A percentile compares a stretch with the other conserved stretches of the same genome.
Evolutionary conservation across 2,888 invertebrate genomes (phyloP).

Genomic region (Electrophaes corylata): DNA sequence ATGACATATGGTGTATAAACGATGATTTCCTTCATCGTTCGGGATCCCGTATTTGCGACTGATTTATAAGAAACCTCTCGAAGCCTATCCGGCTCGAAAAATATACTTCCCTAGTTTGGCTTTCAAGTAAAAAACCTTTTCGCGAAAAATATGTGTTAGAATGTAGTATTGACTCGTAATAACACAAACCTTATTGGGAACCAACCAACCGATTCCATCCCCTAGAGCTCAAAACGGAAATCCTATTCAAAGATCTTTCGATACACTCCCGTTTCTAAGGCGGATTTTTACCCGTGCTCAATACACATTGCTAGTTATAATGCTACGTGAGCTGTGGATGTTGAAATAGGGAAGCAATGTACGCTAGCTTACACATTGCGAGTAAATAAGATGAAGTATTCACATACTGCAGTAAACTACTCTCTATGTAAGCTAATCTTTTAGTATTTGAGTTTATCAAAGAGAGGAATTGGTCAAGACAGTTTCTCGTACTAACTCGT

Average conservation of each 20-base stretch:
- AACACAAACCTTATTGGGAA: conserved; percentile 28
- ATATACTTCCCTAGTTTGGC: conserved; percentile 6
- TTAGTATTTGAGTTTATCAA: not conserved
- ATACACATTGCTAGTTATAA: conserved; percentile 56
- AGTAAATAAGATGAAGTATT: not conserved
- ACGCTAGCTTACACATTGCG: conserved; percentile 12
- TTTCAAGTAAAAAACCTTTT: conserved; percentile 15
- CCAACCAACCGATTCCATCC: conserved; percentile 28
- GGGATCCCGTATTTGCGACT: not conserved
- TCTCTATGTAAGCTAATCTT: not conserved
- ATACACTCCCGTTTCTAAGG: conserved; percentile 33
- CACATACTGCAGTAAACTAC: not conserved
- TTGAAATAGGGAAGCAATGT: conserved; percentile 45
- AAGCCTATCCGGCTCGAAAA: conserved; percentile 2
- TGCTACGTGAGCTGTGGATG: conserved; percentile 46
- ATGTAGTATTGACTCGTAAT: conserved; percentile 25
- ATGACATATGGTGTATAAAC: no score
- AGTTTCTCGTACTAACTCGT: not conserved
- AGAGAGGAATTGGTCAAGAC: not conserved
- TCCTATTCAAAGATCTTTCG: conserved; percentile 36
- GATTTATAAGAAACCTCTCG: not conserved
- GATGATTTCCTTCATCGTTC: no score
- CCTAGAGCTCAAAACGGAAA: conserved; percentile 36
- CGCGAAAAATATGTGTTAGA: conserved; percentile 15
- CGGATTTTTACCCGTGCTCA: conserved; percentile 43